A percentile compares a stretch with the other conserved stretches of the same genome.
Conservation (phyloP, 1,140 invertebrate genomes). For the Sarcophaga bullata region DNA sequence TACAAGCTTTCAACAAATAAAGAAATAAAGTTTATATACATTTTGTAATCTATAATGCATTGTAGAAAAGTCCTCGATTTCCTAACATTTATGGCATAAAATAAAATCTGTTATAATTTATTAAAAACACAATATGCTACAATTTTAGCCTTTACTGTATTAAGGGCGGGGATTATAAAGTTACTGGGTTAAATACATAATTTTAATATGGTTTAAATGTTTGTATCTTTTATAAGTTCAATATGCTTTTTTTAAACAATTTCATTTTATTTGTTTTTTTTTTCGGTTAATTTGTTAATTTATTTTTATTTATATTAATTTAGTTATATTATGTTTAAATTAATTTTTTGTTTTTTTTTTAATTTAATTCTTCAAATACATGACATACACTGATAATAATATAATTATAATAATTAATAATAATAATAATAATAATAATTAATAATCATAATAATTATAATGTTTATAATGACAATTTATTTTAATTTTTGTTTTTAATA, state of each 20-base stretch:
- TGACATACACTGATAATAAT: slow-evolving; percentile 18
- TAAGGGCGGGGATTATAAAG: background rate
- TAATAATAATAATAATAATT: slow-evolving; percentile 7
- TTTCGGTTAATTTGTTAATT: background rate
- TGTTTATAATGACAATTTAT: too few relatives aligned
- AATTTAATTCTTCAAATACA: slow-evolving; percentile 5
- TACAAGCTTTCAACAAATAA: too few relatives aligned
- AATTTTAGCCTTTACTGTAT: background rate
- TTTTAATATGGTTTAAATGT: background rate
- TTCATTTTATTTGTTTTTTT: background rate
- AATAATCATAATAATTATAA: too few relatives aligned
- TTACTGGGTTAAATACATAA: slow-evolving; percentile 12
- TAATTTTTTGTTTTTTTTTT: slow-evolving; percentile 33
- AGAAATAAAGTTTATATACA: too few relatives aligned
- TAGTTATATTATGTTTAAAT: background rate
- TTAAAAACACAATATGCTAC: background rate
- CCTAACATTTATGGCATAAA: too few relatives aligned
- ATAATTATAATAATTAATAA: slow-evolving; percentile 23
- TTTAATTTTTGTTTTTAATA: slow-evolving; percentile 27
- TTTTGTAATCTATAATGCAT: too few relatives aligned
- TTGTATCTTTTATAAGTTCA: background rate
- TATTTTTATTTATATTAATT: background rate
- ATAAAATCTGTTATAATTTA: background rate
- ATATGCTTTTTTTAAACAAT: too few relatives aligned
- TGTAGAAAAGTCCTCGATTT: too few relatives aligned